Percentiles rank a stretch among this genome's conserved stretches.
Conservation (phyloP, 2,797 vertebrate genomes). For the Gallinago solitaria region DNA sequence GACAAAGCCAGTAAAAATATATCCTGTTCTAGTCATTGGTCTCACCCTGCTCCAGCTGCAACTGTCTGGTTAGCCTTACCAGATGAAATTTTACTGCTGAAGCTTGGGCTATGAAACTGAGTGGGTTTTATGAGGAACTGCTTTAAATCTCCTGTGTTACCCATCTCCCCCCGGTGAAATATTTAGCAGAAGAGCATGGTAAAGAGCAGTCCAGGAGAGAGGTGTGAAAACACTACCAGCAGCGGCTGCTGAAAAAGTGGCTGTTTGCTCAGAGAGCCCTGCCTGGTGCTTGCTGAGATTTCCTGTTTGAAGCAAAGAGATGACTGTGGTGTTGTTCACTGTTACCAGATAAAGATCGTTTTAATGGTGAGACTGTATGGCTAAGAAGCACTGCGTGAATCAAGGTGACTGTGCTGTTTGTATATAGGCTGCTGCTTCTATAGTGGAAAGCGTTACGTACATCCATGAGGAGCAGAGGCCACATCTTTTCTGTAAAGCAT, state of each 20-base stretch:
- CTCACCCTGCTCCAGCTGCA: constrained; percentile 8
- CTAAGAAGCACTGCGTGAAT: not conserved
- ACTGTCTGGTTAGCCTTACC: not conserved
- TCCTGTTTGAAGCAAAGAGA: not conserved
- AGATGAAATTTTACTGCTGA: not conserved
- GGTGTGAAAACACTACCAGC: not conserved
- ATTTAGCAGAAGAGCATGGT: not conserved
- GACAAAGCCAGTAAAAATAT: constrained; percentile 46
- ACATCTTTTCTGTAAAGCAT: not conserved
- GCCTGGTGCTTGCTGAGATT: accelerated
- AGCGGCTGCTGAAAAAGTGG: not conserved
- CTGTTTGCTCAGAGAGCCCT: not conserved
- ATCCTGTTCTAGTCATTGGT: not conserved
- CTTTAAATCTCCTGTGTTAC: not conserved
- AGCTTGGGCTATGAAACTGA: not conserved
- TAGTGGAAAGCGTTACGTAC: accelerated
- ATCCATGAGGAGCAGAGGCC: accelerated
- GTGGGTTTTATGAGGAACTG: not conserved
- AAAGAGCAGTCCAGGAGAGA: not conserved
- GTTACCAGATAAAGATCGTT: not conserved
- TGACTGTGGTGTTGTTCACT: not conserved
- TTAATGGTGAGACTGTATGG: not conserved
- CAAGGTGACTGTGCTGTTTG: not conserved
- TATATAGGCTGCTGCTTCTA: accelerated
- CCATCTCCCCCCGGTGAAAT: not conserved